These are phyloP conservation scores for Platichthys stellatus DNA, from an alignment of 2,113 vertebrate genomes.

Conservation along the genomic window DNA sequence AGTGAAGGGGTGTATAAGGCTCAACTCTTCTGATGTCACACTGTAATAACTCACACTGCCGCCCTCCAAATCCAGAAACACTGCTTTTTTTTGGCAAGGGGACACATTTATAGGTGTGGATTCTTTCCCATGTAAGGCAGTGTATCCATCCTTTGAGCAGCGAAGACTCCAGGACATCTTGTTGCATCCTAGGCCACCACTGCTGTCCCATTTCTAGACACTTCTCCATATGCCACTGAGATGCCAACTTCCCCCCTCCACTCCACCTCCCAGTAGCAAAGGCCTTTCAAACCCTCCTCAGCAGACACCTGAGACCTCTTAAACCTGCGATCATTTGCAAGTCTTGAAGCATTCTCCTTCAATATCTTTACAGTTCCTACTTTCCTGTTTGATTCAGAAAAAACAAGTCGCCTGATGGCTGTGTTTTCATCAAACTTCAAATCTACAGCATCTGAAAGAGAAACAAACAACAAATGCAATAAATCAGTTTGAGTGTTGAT, in stretches of 20 bases:
- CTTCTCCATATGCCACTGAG: not conserved
- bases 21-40: constrained; percentile 7
- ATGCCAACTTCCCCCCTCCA: constrained; percentile 9
- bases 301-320: constrained; percentile 49
- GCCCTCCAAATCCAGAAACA: constrained; percentile 28
- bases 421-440: constrained; percentile 55
- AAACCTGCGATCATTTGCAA: constrained; percentile 9
- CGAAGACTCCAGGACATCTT: constrained; percentile 42
- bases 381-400: constrained; percentile 9
- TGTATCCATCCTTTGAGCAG: accelerated
- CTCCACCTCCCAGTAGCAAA: constrained; percentile 58
- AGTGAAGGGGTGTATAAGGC: constrained; percentile 47
- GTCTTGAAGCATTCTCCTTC: not conserved
- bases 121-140: not conserved
- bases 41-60: constrained; percentile 51
- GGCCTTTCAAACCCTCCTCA: not conserved
- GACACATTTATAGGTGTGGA: accelerated
- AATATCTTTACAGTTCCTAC: not conserved
- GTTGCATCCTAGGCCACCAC: constrained; percentile 34
- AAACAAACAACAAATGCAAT: not conserved
- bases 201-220: constrained; percentile 3
- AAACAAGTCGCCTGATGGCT: constrained; percentile 4
- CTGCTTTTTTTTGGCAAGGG: constrained; percentile 6
- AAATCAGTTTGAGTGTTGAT: not conserved
- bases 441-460: constrained; percentile 47